phyloP scores from a whole-genome alignment of 2,888 invertebrate genomes.

The Harpalus rubripes region DNA sequence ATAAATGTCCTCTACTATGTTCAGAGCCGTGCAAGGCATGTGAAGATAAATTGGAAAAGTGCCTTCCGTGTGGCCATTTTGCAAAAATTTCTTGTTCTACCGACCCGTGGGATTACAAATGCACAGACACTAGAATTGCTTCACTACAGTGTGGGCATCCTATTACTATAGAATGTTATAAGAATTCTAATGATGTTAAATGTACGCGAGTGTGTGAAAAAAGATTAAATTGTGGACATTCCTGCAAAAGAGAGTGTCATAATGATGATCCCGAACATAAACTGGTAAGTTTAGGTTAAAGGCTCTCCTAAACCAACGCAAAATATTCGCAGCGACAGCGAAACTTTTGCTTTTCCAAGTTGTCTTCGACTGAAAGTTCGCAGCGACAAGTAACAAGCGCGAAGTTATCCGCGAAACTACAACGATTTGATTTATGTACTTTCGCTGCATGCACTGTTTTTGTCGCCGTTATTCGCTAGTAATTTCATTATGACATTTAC shows the following conservation, averaged over 20 bases:
- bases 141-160: conserved; percentile 75
- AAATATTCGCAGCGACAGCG: too few relatives aligned
- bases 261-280: conserved; percentile 80
- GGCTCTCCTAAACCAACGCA: too few relatives aligned
- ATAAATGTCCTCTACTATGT: conserved; percentile 75
- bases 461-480: too few relatives aligned
- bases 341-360: too few relatives aligned
- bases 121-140: conserved; percentile 70
- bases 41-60: conserved; percentile 76
- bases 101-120: conserved; percentile 76
- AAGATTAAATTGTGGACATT: conserved; percentile 80
- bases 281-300: conserved; percentile 77
- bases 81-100: conserved; percentile 77
- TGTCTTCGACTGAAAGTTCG: too few relatives aligned
- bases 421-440: too few relatives aligned
- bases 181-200: conserved; percentile 71
- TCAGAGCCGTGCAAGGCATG: conserved; percentile 80
- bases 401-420: too few relatives aligned
- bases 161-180: conserved; percentile 71
- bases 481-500: too few relatives aligned
- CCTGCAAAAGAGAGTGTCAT: conserved; percentile 81
- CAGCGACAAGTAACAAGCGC: too few relatives aligned
- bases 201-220: conserved; percentile 75
- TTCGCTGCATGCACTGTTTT: too few relatives aligned
- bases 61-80: conserved; percentile 80